Conservation (phyloP, 23 tunicate genomes). For the Halocynthia roretzi region DNA sequence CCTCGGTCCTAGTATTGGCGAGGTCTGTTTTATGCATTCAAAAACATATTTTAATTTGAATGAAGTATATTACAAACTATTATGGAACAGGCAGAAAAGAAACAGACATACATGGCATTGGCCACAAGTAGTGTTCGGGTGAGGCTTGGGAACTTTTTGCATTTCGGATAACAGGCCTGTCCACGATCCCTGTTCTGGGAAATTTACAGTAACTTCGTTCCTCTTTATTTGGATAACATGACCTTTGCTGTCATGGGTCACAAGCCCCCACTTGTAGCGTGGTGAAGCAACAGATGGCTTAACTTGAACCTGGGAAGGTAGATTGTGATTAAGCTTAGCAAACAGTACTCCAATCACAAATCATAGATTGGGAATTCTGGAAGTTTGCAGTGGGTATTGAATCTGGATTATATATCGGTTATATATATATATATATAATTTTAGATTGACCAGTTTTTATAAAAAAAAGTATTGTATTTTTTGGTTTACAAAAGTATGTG, state of each 20-base stretch:
- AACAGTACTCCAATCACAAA: too few relatives aligned
- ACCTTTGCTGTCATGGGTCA: conserved; percentile 54
- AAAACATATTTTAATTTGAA: not conserved
- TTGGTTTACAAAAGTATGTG: too few relatives aligned
- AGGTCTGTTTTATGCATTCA: not conserved
- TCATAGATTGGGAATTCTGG: too few relatives aligned
- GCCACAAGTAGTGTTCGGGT: conserved; percentile 36
- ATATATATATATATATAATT: too few relatives aligned
- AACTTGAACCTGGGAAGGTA: conserved; percentile 43
- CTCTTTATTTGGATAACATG: conserved; percentile 48
- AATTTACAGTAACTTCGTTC: conserved; percentile 49
- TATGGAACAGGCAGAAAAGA: not conserved
- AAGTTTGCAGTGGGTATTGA: too few relatives aligned
- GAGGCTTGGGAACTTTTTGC: conserved; percentile 48
- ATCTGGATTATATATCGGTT: too few relatives aligned
- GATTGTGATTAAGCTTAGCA: too few relatives aligned
- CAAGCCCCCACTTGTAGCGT: conserved; percentile 75
- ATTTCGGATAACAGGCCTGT: conserved; percentile 64
- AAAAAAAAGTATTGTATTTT: too few relatives aligned
- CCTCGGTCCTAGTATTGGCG: conserved; percentile 48
- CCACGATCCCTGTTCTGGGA: conserved; percentile 71
- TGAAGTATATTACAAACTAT: not conserved
- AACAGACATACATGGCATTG: conserved; percentile 43
- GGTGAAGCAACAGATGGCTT: conserved; percentile 41
- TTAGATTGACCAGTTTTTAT: too few relatives aligned